Conservation (phyloP, 2,113 vertebrate species). For the Tragelaphus strepsiceros region DNA sequence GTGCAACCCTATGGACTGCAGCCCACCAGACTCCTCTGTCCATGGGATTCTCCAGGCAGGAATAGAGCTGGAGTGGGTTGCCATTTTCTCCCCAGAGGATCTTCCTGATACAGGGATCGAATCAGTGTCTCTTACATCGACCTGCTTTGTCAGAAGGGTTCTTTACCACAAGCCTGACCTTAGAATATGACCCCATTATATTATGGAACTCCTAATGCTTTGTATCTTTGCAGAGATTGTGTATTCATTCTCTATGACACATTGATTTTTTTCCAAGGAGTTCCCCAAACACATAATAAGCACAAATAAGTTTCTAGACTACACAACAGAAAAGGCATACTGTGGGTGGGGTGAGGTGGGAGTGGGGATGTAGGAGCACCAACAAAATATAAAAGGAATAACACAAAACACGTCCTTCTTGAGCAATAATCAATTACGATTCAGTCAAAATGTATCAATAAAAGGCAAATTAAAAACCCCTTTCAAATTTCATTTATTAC, state of each 20-base stretch:
- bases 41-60: not conserved
- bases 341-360: not conserved
- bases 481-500: not conserved
- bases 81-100: not conserved
- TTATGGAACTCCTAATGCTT: not conserved
- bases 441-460: not conserved
- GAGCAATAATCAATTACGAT: not conserved
- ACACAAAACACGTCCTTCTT: not conserved
- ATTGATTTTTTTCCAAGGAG: not conserved
- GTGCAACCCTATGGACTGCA: not conserved
- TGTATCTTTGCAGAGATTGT: not conserved
- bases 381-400: not conserved
- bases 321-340: not conserved
- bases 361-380: not conserved
- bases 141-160: not conserved
- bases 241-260: not conserved
- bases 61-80: not conserved
- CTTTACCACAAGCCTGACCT: not conserved
- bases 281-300: slow-evolving; percentile 3
- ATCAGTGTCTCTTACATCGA: not conserved
- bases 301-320: not conserved
- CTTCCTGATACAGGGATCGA: not conserved
- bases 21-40: not conserved
- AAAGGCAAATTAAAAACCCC: not conserved
- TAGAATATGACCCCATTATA: not conserved